Percentiles rank a stretch among this genome's conserved stretches.
Evolutionary conservation across 1,140 invertebrate species (phyloP).

Genomic region (Drosophila jambulina): DNA sequence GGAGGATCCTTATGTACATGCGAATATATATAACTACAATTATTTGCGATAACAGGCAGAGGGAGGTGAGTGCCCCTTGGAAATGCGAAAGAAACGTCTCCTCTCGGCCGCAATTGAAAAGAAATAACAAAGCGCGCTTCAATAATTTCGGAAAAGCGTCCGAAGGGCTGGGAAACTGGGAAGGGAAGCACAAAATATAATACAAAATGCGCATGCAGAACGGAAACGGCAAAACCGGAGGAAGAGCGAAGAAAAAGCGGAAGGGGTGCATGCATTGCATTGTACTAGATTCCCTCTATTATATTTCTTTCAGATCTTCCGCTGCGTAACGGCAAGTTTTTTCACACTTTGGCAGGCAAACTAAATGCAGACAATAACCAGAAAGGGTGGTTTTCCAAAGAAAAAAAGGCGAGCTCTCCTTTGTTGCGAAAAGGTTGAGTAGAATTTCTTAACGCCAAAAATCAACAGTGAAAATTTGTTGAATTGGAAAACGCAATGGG

Average conservation of each 20-base stretch:
- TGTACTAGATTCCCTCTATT: slow-evolving; percentile 59
- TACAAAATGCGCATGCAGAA: slow-evolving; percentile 74
- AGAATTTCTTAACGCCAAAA: slow-evolving; percentile 69
- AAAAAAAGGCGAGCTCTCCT: slow-evolving; percentile 10
- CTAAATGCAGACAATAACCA: slow-evolving; percentile 63
- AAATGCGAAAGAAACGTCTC: slow-evolving; percentile 22
- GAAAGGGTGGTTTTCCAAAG: slow-evolving; percentile 15
- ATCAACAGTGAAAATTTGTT: slow-evolving; percentile 57
- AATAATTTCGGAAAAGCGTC: slow-evolving; percentile 61
- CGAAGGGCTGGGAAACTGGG: slow-evolving; percentile 23
- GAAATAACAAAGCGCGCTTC: slow-evolving; percentile 70
- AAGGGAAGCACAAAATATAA: slow-evolving; percentile 60
- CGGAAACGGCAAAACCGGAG: slow-evolving; percentile 47
- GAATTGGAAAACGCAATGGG: slow-evolving; percentile 48
- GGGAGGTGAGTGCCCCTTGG: slow-evolving; percentile 14
- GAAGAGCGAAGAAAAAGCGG: slow-evolving; percentile 20
- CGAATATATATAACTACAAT: slow-evolving; percentile 30
- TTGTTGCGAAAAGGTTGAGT: slow-evolving; percentile 59
- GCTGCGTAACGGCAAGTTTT: slow-evolving; percentile 65
- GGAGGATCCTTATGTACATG: slow-evolving; percentile 21
- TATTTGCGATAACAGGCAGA: slow-evolving; percentile 47
- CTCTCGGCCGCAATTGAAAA: slow-evolving; percentile 55
- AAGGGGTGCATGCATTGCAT: slow-evolving; percentile 57
- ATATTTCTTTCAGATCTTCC: slow-evolving; percentile 61
- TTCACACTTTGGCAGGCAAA: slow-evolving; percentile 68